Base-by-base conservation (phyloP, 1,140 invertebrate species). In the Phymorhynchus buccinoides region DNA sequence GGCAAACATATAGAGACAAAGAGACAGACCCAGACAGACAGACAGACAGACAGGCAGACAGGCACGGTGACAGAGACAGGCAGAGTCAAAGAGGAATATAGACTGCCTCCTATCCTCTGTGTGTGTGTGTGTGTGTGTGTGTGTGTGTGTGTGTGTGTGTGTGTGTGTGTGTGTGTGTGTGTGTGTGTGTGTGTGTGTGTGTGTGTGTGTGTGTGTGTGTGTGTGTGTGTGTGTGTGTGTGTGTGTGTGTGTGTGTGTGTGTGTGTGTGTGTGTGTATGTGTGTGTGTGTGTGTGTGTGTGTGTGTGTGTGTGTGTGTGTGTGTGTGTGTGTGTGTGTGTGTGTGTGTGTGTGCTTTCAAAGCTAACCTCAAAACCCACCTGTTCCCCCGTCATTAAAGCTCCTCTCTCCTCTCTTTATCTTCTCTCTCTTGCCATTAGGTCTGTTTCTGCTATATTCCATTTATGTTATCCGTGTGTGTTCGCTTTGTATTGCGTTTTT, bases 281-380 rank as follows among this genome's bases (percentile, higher is more conserved):
- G 71, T 12, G 9, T 37, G 4, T 75, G 22, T 37, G 32, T 37
- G 32, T 37, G 12, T 9, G 66, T 71, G 30, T 30, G 66, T 30
- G 18, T 71, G 30, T n/a, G 71, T 75, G 62, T 27, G 62, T 66
- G 62, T 27, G 62, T 66, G 62, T 27, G 62, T 66, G 62, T 66
- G 62, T 66, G 62, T 66, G 62, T 66, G 62, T 66, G 62, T 66
- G 62, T 66, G 62, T 66, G 7, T 66, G n/a, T n/a, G n/a, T n/a
- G n/a, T n/a, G n/a, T n/a, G n/a, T n/a, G n/a, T n/a, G n/a, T n/a
- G n/a, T n/a, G n/a, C n/a, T n/a, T n/a, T n/a, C n/a, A n/a, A n/a
- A n/a, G n/a, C n/a, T n/a, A n/a, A n/a, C n/a, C n/a, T n/a, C n/a
- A n/a, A n/a, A n/a, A n/a, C n/a, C n/a, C n/a, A n/a, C n/a, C n/a